phyloP scores from a whole-genome alignment of 2,797 vertebrate genomes.

The Acropternis orthonyx region DNA sequence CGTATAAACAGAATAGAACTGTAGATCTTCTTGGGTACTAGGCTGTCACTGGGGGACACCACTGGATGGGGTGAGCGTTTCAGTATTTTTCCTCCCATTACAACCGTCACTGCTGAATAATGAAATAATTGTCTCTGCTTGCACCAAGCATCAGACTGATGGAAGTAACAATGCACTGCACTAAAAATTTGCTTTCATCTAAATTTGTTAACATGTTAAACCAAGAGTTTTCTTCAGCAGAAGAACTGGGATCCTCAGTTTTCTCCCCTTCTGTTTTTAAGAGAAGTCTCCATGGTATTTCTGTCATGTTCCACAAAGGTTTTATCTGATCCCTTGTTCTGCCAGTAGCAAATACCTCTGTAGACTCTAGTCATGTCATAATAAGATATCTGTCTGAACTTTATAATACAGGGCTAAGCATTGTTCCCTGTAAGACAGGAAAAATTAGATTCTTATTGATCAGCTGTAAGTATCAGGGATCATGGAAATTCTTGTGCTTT shows the following conservation, averaged over 20 bases:
- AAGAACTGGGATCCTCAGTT: not conserved
- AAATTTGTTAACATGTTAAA: not conserved
- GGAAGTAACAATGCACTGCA: not conserved
- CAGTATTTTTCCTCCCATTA: not conserved
- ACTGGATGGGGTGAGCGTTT: not conserved
- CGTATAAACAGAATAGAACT: not conserved
- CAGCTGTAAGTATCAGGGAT: not conserved
- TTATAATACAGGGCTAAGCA: not conserved
- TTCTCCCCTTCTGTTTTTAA: not conserved
- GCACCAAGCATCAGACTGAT: not conserved
- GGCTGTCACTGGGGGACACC: not conserved
- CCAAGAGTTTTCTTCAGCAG: not conserved
- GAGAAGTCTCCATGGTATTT: not conserved
- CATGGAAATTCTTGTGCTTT: not conserved
- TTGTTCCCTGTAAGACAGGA: not conserved
- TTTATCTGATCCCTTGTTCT: not conserved
- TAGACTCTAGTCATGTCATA: not conserved
- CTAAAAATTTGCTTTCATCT: not conserved
- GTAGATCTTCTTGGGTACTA: not conserved
- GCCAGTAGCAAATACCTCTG: not conserved
- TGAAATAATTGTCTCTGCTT: not conserved
- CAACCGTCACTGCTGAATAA: not conserved
- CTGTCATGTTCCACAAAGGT: not conserved
- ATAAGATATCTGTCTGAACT: not conserved
- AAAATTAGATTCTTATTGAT: not conserved